These are phyloP conservation scores for Chaetops frenatus DNA, from an alignment of 2,113 vertebrate species.

Conservation along the genomic window DNA sequence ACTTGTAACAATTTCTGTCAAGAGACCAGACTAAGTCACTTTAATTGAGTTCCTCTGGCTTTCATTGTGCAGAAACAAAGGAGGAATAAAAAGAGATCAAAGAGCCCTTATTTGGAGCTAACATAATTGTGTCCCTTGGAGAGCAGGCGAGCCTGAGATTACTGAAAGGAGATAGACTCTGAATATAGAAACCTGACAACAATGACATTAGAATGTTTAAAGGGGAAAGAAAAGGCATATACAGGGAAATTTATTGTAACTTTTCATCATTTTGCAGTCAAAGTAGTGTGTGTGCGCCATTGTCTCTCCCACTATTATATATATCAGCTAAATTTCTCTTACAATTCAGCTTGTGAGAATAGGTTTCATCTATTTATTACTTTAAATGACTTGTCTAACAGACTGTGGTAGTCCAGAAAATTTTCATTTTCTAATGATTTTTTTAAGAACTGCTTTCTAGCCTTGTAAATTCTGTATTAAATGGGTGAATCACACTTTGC, in stretches of 20 bases:
- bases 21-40: conserved; percentile 46
- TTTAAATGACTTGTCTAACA: not conserved
- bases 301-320: not conserved
- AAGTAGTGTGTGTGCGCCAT: not conserved
- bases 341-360: not conserved
- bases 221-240: not conserved
- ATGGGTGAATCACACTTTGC: not conserved
- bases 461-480: not conserved
- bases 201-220: conserved; percentile 7
- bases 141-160: conserved; percentile 19
- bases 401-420: not conserved
- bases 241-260: not conserved
- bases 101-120: conserved; percentile 58
- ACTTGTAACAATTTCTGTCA: conserved; percentile 55
- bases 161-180: conserved; percentile 36
- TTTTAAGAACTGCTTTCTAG: not conserved
- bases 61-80: conserved; percentile 57
- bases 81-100: conserved; percentile 62
- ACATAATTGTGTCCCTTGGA: conserved; percentile 54
- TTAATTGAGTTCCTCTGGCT: conserved; percentile 56
- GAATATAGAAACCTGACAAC: conserved; percentile 45
- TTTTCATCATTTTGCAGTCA: not conserved
- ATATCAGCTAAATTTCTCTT: not conserved
- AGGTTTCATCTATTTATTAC: not conserved
- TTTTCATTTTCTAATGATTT: not conserved